Evolutionary conservation across 2,113 vertebrate genomes (phyloP), one percentile per base, ranked within the genome.

Genomic region (Fregetta grallaria): DNA sequence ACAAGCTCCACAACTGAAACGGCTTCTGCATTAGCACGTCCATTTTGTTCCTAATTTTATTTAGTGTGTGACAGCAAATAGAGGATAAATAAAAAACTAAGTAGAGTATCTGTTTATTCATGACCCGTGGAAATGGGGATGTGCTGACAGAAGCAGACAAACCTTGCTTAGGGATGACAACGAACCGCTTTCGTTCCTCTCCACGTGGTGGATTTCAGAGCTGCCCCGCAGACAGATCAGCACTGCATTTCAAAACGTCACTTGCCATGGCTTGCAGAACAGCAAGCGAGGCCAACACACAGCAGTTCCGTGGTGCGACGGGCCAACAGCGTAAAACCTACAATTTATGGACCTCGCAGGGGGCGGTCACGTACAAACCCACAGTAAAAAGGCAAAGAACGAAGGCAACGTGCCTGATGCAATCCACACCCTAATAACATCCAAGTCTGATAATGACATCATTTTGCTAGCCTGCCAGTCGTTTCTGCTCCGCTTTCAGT

Each of bases 271-370:
- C 44, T n/a, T 16, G 23, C 13, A 5, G 32, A 3, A 17, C 38
- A 4, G 5, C 5, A 6, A 22, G 38, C 40, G 9, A 15, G 44
- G 40, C 1, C 13, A 34, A 20, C 2, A 21, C 52, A 4, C 42
- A 12, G 62, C 59, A 1, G 21, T 12, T 14, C 29, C 15, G 11
- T 11, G 26, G 21, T 18, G 53, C 21, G 22, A 34, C 1, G 15
- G 44, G 38, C 26, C 38, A 11, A 5, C 34, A 2, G 40, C 1
- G 26, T 3, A 22, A 34, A 32, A 38, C 23, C 61, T 4, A 3
- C 38, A 25, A 13, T 6, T 7, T 6, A 5, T 0, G 79, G 44
- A 3, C 65, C 5, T 3, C 1, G 9, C 11, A 27, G 47, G 23
- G 26, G 38, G 20, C 5, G 25, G n/a, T 10, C 30, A 6, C 1